Percentiles rank a stretch among this genome's conserved stretches.
These are phyloP conservation scores for Lagria hirta DNA, from an alignment of 2,888 invertebrate genomes.

Conservation along the genomic window DNA sequence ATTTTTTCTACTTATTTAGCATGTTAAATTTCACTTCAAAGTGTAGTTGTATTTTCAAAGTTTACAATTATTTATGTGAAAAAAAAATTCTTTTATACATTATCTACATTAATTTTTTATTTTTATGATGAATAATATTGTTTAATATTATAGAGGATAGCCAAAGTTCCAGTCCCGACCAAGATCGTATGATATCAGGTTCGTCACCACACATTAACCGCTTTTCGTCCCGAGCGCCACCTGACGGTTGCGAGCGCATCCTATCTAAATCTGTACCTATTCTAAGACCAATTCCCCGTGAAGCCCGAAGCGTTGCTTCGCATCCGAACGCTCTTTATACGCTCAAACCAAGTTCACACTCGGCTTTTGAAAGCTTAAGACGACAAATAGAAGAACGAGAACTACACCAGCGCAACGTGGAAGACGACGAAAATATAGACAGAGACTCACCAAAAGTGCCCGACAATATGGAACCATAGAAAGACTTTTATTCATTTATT, in stretches of 20 bases:
- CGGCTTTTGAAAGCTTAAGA: conserved; percentile 74
- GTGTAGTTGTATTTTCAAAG: too few relatives aligned
- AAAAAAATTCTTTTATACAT: too few relatives aligned
- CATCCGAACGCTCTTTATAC: conserved; percentile 71
- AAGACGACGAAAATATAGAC: conserved; percentile 50
- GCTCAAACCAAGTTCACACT: conserved; percentile 76
- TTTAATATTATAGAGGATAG: conserved; percentile 62
- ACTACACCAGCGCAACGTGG: conserved; percentile 52
- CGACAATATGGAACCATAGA: conserved; percentile 42
- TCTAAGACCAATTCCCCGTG: conserved; percentile 23
- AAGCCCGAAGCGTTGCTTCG: conserved; percentile 31
- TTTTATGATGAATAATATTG: conserved; percentile 35
- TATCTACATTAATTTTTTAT: too few relatives aligned
- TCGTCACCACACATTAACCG: conserved; percentile 84
- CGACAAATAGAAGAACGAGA: conserved; percentile 3
- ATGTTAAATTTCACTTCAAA: background rate
- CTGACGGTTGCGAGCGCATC: conserved; percentile 88
- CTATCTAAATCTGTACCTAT: conserved; percentile 61
- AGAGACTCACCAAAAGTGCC: conserved; percentile 47
- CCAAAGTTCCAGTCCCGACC: conserved; percentile 75
- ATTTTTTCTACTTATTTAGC: too few relatives aligned
- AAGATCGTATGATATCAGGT: conserved; percentile 68
- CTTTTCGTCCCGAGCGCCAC: conserved; percentile 83
- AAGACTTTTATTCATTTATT: conserved; percentile 2
- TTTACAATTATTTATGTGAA: too few relatives aligned